phyloP scores from a whole-genome alignment of 2,888 invertebrate genomes.

The Caradrina clavipalpis region DNA sequence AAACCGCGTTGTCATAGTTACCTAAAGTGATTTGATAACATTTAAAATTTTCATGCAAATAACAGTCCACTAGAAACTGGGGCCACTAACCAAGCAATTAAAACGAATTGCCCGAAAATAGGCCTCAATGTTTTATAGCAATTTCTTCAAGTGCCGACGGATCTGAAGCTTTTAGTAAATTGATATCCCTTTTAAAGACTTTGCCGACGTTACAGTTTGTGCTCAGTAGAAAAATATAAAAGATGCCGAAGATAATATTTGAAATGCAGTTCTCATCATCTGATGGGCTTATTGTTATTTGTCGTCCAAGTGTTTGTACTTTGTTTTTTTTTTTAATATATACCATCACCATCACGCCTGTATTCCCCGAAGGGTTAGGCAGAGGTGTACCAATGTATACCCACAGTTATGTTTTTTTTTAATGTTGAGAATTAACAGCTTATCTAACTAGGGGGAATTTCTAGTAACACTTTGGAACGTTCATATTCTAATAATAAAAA shows the following conservation, averaged over 20 bases:
- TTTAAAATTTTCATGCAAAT: slow-evolving; percentile 1
- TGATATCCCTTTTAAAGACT: slow-evolving; percentile 31
- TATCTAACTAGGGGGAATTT: too few species aligned
- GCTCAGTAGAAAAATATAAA: neutral
- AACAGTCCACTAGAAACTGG: slow-evolving; percentile 8
- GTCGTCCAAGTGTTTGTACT: too few species aligned
- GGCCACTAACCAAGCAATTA: slow-evolving; percentile 11
- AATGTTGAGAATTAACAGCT: too few species aligned
- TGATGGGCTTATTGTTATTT: too few species aligned
- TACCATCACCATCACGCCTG: too few species aligned
- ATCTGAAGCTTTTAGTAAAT: slow-evolving; percentile 42
- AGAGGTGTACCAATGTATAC: too few species aligned
- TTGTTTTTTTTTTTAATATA: too few species aligned
- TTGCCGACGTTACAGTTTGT: neutral
- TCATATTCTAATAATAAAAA: too few species aligned
- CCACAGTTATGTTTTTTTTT: too few species aligned
- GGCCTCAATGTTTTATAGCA: slow-evolving; percentile 10
- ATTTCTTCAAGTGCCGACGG: slow-evolving; percentile 27
- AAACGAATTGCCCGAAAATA: slow-evolving; percentile 22
- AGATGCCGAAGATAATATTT: neutral
- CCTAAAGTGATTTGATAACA: neutral
- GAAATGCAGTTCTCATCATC: neutral
- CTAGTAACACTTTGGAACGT: too few species aligned
- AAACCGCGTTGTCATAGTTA: neutral
- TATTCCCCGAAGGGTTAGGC: too few species aligned